Evolutionary conservation across 2,888 invertebrate species (phyloP).

Genomic region (Buathra laborator): DNA sequence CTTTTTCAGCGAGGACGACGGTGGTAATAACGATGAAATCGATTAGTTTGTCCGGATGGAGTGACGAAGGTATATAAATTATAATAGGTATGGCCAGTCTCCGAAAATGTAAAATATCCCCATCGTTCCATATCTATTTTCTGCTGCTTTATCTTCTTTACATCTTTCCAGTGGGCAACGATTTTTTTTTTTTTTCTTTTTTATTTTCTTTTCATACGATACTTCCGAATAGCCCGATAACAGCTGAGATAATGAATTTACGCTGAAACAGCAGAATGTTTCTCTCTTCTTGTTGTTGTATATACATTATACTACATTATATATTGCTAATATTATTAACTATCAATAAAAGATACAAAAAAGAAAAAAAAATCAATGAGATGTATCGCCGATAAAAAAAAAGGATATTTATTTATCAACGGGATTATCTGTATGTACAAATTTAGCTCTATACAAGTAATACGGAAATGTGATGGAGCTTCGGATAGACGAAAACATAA

Average conservation of each 20-base stretch:
- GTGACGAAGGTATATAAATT: neutral
- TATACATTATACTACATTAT: slow-evolving; percentile 59
- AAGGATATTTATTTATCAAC: slow-evolving; percentile 74
- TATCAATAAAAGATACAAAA: slow-evolving; percentile 34
- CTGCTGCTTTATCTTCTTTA: neutral
- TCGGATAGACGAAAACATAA: neutral
- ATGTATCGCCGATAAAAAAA: slow-evolving; percentile 68
- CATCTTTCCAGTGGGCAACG: neutral
- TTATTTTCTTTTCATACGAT: slow-evolving; percentile 3
- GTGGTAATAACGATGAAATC: slow-evolving; percentile 65
- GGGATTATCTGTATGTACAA: slow-evolving; percentile 78
- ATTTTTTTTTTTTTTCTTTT: neutral
- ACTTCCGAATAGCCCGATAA: slow-evolving; percentile 1
- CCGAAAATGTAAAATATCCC: slow-evolving; percentile 17
- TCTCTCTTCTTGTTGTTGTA: slow-evolving; percentile 28
- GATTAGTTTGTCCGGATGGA: slow-evolving; percentile 49
- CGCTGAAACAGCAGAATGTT: neutral
- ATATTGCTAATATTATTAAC: slow-evolving; percentile 31
- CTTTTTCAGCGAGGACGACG: slow-evolving; percentile 67
- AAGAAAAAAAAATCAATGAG: slow-evolving; percentile 3
- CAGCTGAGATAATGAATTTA: neutral
- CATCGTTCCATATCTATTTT: slow-evolving; percentile 12
- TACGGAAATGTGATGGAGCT: neutral
- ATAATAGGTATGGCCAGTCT: slow-evolving; percentile 10
- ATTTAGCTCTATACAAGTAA: slow-evolving; percentile 70